Base-by-base conservation (phyloP, 2,888 invertebrate genomes). In the Polydrusus pterygomalis region DNA sequence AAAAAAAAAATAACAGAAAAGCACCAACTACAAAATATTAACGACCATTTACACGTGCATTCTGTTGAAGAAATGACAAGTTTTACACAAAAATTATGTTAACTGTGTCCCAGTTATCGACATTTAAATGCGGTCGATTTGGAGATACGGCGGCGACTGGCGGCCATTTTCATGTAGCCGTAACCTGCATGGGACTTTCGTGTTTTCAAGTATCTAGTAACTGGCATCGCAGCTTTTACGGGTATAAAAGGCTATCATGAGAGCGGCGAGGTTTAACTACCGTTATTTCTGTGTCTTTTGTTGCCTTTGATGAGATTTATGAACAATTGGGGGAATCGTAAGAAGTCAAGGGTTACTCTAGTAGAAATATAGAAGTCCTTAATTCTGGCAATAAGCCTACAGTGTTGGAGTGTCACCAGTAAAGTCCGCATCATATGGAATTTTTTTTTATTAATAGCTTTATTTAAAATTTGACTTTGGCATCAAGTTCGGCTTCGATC, bases 61-160 rank as follows among this genome's bases (percentile, higher is more conserved):
- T 38, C 63, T n/a, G 13, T 43, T 25, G 5, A 25, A 25, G 65
- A 72, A 72, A 65, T 43, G 10, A 56, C 45, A 65, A 65, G 58
- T 74, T 68, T 73, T 51, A 68, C 62, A 62, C 54, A 74, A 69
- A 74, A 68, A 74, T 74, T 74, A 74, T 74, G 74, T 69, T 68
- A 74, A 74, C 54, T 63, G 51, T 68, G 68, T 38, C 25, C 74
- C 62, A 74, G 51, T 74, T 74, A 74, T 74, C 68, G 74, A 69
- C 74, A 74, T 43, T 74, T 51, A 69, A 67, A 58, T 17, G 67
- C 11, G 43, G n/a, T 62, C 68, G 74, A 74, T 74, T 62, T 69
- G 69, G 40, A 51, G 68, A 74, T 69, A 74, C 34, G 58, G 62
- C 34, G 58, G 62, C 49, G 54, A 62, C 54, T 47, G 58, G 62